phyloP scores from a whole-genome alignment of 2,113 vertebrate genomes.

The Pseudopipra pipra region DNA sequence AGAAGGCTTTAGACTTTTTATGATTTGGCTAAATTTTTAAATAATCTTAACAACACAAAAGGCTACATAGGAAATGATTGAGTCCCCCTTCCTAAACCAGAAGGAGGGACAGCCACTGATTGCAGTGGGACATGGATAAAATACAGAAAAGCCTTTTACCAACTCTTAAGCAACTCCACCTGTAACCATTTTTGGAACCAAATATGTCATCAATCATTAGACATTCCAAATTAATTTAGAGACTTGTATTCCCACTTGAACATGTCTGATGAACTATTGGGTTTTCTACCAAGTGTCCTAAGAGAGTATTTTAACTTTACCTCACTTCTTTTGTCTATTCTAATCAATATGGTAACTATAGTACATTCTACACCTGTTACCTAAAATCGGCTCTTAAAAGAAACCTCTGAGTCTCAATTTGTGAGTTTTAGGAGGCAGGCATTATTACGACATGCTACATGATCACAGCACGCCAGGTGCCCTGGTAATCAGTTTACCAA shows the following conservation, averaged over 20 bases:
- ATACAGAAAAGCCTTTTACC: background rate
- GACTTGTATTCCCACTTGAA: background rate
- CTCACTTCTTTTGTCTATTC: background rate
- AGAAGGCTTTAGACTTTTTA: background rate
- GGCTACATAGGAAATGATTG: background rate
- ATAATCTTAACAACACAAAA: background rate
- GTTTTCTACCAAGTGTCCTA: background rate
- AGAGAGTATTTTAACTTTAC: background rate
- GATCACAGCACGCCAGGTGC: too few species aligned
- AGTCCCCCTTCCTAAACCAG: background rate
- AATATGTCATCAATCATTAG: background rate
- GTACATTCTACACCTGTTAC: too few species aligned
- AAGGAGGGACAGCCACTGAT: background rate
- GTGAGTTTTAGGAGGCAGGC: too few species aligned
- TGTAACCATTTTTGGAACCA: too few species aligned
- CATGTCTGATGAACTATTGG: background rate
- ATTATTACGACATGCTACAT: too few species aligned
- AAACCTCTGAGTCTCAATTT: too few species aligned
- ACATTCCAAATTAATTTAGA: background rate
- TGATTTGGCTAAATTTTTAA: background rate
- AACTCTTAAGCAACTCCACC: background rate
- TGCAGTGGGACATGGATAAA: background rate
- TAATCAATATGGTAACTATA: too few species aligned
- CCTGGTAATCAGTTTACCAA: too few species aligned
- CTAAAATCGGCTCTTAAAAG: too few species aligned